These are phyloP conservation scores for Halesus radiatus DNA, from an alignment of 1,140 invertebrate species.

Conservation along the genomic window DNA sequence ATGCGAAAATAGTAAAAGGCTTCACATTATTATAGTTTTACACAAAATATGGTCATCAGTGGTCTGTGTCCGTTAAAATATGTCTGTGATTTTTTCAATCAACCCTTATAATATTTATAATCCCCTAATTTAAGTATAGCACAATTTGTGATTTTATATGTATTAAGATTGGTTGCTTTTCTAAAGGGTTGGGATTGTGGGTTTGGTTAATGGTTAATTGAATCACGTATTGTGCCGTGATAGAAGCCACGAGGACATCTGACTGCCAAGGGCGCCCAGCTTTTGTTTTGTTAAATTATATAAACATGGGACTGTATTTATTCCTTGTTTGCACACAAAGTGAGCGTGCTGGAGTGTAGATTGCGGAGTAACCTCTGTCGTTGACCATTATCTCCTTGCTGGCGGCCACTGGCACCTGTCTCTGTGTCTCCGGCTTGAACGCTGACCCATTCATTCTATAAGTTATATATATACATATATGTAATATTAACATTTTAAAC, in stretches of 20 bases:
- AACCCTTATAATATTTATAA: slow-evolving; percentile 71
- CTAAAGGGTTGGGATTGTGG: slow-evolving; percentile 40
- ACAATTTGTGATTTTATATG: slow-evolving; percentile 73
- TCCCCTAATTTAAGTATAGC: slow-evolving; percentile 71
- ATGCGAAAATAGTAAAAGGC: slow-evolving; percentile 59
- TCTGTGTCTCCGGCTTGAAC: slow-evolving; percentile 34
- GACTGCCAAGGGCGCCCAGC: slow-evolving; percentile 16
- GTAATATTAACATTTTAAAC: slow-evolving; percentile 55
- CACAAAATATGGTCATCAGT: slow-evolving; percentile 63
- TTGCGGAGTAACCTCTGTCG: slow-evolving; percentile 53
- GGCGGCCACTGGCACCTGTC: slow-evolving; percentile 16
- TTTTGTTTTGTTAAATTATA: slow-evolving; percentile 50
- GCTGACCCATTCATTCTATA: slow-evolving; percentile 34
- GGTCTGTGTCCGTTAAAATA: slow-evolving; percentile 71
- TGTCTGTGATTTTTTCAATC: slow-evolving; percentile 74
- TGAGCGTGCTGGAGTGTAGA: slow-evolving; percentile 48
- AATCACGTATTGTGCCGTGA: slow-evolving; percentile 40
- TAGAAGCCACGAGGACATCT: slow-evolving; percentile 4
- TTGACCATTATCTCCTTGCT: slow-evolving; percentile 45
- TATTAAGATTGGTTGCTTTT: slow-evolving; percentile 63
- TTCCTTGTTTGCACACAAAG: slow-evolving; percentile 48
- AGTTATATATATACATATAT: slow-evolving; percentile 50
- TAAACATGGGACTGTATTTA: slow-evolving; percentile 47
- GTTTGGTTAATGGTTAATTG: slow-evolving; percentile 1
- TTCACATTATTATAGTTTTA: slow-evolving; percentile 62